These are phyloP conservation scores for Dendrocopos noguchii DNA, from an alignment of 2,113 vertebrate genomes.

Conservation along the genomic window DNA sequence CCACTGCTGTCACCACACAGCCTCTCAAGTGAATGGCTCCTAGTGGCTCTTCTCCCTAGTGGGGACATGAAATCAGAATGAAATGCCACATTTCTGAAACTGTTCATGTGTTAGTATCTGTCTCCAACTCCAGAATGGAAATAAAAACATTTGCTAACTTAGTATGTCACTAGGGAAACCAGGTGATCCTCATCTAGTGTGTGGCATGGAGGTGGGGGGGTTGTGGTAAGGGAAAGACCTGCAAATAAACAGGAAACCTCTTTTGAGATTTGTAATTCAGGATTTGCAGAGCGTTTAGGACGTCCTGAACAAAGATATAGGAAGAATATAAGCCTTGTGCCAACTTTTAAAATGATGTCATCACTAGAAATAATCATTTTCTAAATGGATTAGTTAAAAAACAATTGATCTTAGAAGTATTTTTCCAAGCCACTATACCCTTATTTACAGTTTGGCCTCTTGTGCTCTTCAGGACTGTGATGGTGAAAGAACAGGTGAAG, in stretches of 20 bases:
- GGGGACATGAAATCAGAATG: not conserved
- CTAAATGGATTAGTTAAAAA: not conserved
- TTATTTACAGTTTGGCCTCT: not conserved
- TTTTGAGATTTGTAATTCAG: not conserved
- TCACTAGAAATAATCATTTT: not conserved
- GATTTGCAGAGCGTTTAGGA: not conserved
- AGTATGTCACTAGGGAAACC: not conserved
- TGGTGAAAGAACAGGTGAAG: not conserved
- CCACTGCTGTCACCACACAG: constrained; percentile 91
- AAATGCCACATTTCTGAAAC: not conserved
- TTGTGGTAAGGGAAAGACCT: not conserved
- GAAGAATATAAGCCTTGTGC: not conserved
- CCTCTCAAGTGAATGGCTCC: constrained; percentile 92
- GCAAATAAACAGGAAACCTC: not conserved
- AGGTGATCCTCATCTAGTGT: not conserved
- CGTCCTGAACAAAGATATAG: not conserved
- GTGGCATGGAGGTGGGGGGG: not conserved
- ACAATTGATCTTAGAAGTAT: not conserved
- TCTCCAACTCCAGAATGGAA: not conserved
- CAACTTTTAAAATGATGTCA: not conserved
- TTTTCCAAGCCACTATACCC: not conserved
- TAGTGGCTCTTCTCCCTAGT: constrained; percentile 84
- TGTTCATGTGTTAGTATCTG: not conserved
- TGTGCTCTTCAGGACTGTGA: not conserved
- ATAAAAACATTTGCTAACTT: not conserved